Base-by-base conservation (phyloP, 2,888 invertebrate genomes). In the Erebia aethiops region DNA sequence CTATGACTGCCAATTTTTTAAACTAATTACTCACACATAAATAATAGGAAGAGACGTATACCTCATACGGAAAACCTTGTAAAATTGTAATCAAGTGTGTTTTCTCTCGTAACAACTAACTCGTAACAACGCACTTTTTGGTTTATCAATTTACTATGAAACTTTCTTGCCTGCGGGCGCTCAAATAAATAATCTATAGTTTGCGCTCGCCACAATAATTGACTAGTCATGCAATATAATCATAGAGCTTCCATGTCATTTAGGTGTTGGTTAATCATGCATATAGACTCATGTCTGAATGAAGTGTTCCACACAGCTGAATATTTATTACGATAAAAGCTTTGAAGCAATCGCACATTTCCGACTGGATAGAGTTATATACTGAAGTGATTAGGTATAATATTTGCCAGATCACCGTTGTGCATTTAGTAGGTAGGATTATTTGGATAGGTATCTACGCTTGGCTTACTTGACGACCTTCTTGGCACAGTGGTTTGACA, bases 191-290 rank as follows among this genome's bases (percentile, higher is more conserved):
- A 62, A 13, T 21, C 18, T 46, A 14, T 9, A 49, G 62, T 62
- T 49, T 62, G 62, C 62, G 49, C 43, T 21, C 13, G 14, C 8
- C 21, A 49, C 62, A 71, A 71, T 62, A 46, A 46, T 69, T 26
- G 71, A 67, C 74, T 60, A 76, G 70, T 76, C 74, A 74, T 72
- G 75, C 65, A 64, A 74, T 72, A 71, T 74, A 74, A 75, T 74
- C 67, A 74, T 41, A 70, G 66, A 70, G 60, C 66, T 70, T 69
- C 69, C 65, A 69, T 71, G 67, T 74, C 66, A 74, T 70, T 72
- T 68, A 51, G 41, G 62, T 65, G 51, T 72, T 70, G 54, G 67
- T 64, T 60, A 70, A 72, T 49, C 67, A 54, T 65, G 52, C 71
- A 74, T 67, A 64, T 64, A 67, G 57, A 60, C 64, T 70, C 56